Conservation (phyloP, 2,888 invertebrate genomes). For the Agrilus mali region DNA sequence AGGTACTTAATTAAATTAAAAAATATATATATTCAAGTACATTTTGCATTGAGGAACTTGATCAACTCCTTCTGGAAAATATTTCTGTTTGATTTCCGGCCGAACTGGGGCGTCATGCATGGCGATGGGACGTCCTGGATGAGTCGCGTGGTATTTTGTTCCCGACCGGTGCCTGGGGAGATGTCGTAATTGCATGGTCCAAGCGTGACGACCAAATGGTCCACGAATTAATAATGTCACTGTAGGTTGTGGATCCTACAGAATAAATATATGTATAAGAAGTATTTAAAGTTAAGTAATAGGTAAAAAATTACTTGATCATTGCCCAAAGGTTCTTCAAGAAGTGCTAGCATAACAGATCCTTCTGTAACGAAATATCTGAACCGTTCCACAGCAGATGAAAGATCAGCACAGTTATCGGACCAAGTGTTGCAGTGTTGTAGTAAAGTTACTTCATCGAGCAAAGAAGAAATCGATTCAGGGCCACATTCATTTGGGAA, state of each 20-base stretch:
- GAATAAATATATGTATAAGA: not conserved
- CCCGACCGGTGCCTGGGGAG: conserved; percentile 72
- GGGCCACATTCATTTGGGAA: conserved; percentile 76
- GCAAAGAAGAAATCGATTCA: conserved; percentile 70
- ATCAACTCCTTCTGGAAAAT: conserved; percentile 71
- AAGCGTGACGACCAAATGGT: conserved; percentile 89
- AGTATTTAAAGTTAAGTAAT: not conserved
- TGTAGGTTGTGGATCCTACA: conserved; percentile 84
- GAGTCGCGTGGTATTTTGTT: conserved; percentile 47
- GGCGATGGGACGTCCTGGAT: conserved; percentile 61
- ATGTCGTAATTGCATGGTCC: conserved; percentile 83
- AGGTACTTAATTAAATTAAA: not conserved
- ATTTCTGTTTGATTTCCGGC: conserved; percentile 56
- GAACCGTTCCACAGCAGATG: conserved; percentile 56
- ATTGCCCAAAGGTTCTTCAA: conserved; percentile 86
- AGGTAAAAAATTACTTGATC: conserved; percentile 28
- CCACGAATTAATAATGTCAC: conserved; percentile 80
- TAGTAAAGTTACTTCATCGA: conserved; percentile 77
- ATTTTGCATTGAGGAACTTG: conserved; percentile 70
- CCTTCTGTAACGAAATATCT: conserved; percentile 88
- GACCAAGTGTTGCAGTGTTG: conserved; percentile 59
- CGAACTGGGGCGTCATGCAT: conserved; percentile 57
- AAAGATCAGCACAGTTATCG: conserved; percentile 35
- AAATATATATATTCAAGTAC: conserved; percentile 40
- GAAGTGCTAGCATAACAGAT: conserved; percentile 71